phyloP scores from a whole-genome alignment of 1,140 invertebrate genomes.

The Parapsyche elsis region DNA sequence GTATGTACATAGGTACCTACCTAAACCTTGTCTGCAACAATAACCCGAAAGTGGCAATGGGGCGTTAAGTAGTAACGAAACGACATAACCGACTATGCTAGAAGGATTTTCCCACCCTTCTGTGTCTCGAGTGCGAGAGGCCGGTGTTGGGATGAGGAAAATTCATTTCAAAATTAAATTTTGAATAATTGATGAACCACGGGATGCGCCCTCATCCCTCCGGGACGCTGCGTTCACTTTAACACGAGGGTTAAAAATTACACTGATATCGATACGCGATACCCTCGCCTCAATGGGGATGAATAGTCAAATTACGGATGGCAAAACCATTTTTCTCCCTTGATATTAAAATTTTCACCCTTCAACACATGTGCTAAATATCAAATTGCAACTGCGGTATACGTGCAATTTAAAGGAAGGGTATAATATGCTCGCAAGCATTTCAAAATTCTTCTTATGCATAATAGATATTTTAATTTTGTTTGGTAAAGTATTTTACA shows the following conservation, averaged over 20 bases:
- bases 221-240: constrained; percentile 39
- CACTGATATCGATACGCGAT: constrained; percentile 52
- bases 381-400: no score
- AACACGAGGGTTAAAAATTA: constrained; percentile 55
- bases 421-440: no score
- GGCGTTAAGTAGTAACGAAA: constrained; percentile 1
- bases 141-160: not conserved
- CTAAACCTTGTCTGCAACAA: no score
- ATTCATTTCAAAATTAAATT: constrained; percentile 55
- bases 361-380: no score
- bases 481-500: no score
- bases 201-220: constrained; percentile 32
- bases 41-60: no score
- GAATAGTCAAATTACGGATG: not conserved
- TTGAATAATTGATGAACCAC: constrained; percentile 55
- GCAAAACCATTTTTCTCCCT: no score
- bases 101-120: not conserved
- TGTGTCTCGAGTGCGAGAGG: not conserved
- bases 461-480: no score
- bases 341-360: no score
- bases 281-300: not conserved
- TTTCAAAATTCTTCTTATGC: no score
- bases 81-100: not conserved
- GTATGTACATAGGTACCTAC: no score
- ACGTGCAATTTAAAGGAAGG: no score